Evolutionary conservation across 1,140 invertebrate genomes (phyloP).

Genomic region (Antheraea pernyi): DNA sequence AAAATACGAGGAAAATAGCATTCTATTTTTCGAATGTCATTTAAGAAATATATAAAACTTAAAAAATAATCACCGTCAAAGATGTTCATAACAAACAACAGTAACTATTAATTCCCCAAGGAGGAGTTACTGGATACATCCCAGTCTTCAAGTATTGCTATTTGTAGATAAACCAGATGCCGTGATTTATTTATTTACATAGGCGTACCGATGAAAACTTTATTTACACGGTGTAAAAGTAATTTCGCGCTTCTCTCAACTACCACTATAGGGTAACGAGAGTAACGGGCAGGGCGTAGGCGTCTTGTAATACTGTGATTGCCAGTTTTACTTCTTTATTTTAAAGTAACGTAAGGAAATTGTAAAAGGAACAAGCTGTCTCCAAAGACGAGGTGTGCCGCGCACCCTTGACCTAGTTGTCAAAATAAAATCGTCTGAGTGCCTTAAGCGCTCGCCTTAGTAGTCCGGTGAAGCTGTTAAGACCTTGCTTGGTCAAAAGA

Average conservation of each 20-base stretch:
- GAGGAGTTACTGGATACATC: background rate
- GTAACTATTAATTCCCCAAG: background rate
- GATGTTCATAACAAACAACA: background rate
- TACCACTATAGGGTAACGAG: background rate
- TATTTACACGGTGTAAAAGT: constrained; percentile 12
- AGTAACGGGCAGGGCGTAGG: background rate
- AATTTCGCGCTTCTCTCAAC: constrained; percentile 12
- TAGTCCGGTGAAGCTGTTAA: too few relatives aligned
- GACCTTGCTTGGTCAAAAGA: too few relatives aligned
- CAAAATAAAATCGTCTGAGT: too few relatives aligned
- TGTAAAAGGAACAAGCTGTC: too few relatives aligned
- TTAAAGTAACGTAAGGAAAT: background rate
- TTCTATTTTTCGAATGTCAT: too few relatives aligned
- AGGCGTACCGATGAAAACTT: constrained; percentile 2
- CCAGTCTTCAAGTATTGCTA: background rate
- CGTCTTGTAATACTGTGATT: background rate
- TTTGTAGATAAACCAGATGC: constrained; percentile 13
- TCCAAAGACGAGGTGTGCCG: too few relatives aligned
- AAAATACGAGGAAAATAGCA: too few relatives aligned
- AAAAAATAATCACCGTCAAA: too few relatives aligned
- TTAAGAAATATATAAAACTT: too few relatives aligned
- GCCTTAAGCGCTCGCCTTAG: too few relatives aligned
- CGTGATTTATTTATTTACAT: constrained; percentile 14
- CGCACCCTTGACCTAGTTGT: too few relatives aligned
- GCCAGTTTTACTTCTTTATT: background rate